Evolutionary conservation across 1,140 invertebrate species (phyloP), one percentile per base, ranked within the genome.

Genomic region (Aethina tumida): DNA sequence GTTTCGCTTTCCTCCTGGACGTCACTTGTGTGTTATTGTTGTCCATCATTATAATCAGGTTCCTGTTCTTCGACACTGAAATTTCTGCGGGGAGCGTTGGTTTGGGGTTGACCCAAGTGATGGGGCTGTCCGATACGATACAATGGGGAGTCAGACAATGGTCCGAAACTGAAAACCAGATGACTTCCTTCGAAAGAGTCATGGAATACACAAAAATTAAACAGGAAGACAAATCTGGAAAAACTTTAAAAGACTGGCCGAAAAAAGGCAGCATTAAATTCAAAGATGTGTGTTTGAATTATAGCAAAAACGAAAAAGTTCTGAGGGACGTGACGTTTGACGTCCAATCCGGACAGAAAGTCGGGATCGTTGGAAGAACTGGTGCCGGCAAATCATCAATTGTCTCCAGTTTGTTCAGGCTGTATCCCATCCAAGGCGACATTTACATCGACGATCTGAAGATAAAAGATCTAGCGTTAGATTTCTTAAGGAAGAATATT

Each of bases 331-430:
- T 90, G 1, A 79, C 73, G 45, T 81, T 87, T 26, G 59, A 49
- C 1, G 68, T 80, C 14, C 37, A 67, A 10, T 53, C 72, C 0
- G 59, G 53, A 28, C 75, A 81, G 59, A 81, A 80, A 62, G 66
- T 84, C 9, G 83, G 84, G 5, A 83, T 87, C 4, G 79, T 86
- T 5, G 82, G 86, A 1, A 66, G 81, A 39, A 88, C 84, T 12
- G 86, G 86, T 2, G 80, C 86, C 24, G 89, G 89, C 6, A 92
- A 90, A 52, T 83, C 81, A 0, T 86, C 84, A 0, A 67, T 90
- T 7, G 79, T 87, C 8, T 63, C 75, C 10, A 74, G 79, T 0
- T 56, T 87, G 6, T 87, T 88, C 49, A 70, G 77, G 5, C 44
- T 77, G 3, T 70, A 72, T 2, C 33, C 65, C 3, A 30, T 67